A percentile compares a stretch with the other conserved stretches of the same genome.
Evolutionary conservation across 2,797 vertebrate genomes (phyloP).

Genomic region (Periparus ater): DNA sequence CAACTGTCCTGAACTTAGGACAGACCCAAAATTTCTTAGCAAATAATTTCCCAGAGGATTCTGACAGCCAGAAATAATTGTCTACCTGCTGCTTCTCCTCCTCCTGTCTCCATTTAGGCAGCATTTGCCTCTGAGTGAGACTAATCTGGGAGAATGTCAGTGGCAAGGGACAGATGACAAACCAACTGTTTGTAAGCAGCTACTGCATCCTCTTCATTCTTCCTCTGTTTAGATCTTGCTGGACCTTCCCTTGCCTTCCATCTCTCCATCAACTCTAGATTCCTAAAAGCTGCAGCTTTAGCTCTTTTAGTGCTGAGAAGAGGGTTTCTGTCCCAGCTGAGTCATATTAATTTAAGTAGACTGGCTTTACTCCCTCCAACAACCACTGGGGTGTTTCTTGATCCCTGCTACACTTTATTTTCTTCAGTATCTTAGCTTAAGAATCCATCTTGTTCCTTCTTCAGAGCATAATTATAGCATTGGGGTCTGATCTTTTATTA

Average conservation of each 20-base stretch:
- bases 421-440: neutral
- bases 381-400: neutral
- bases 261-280: neutral
- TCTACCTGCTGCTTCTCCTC: neutral
- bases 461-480: constrained; percentile 19
- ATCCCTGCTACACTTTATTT: neutral
- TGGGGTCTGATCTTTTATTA: constrained; percentile 53
- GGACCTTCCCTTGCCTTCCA: neutral
- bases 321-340: neutral
- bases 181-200: rapidly evolving
- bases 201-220: neutral
- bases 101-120: neutral
- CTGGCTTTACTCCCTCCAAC: neutral
- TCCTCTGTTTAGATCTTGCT: neutral
- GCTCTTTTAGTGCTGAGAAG: neutral
- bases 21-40: neutral
- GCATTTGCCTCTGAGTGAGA: neutral
- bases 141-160: neutral
- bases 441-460: neutral
- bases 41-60: neutral
- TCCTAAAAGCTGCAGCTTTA: neutral
- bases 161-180: rapidly evolving
- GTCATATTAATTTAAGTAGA: neutral
- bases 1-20: neutral
- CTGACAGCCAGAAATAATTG: neutral